A percentile compares a stretch with the other conserved stretches of the same genome.
phyloP scores from a whole-genome alignment of 2,888 invertebrate genomes.

The Pammene fasciana region DNA sequence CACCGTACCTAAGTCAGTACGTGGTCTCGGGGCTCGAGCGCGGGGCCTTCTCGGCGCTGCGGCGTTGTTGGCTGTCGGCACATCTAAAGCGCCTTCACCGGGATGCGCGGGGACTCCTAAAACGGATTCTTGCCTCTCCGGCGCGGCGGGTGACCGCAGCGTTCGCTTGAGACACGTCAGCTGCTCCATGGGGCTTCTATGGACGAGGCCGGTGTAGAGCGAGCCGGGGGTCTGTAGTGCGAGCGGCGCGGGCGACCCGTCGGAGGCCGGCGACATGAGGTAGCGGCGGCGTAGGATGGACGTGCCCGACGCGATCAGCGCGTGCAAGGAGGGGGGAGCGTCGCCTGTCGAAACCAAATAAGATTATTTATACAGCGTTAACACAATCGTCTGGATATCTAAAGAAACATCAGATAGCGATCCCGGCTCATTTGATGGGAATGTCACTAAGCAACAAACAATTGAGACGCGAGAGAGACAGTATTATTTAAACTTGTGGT shows the following conservation, averaged over 20 bases:
- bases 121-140: constrained; percentile 60
- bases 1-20: constrained; percentile 75
- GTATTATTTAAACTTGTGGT: too few relatives aligned
- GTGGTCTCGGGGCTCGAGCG: constrained; percentile 71
- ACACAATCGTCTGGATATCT: too few relatives aligned
- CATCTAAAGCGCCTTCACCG: constrained; percentile 82
- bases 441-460: too few relatives aligned
- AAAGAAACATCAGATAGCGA: too few relatives aligned
- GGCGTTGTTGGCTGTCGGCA: constrained; percentile 59
- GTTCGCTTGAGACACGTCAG: constrained; percentile 87
- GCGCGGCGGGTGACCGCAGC: constrained; percentile 71
- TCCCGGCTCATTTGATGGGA: too few relatives aligned
- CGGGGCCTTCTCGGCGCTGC: constrained; percentile 62
- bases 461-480: too few relatives aligned
- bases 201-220: constrained; percentile 85
- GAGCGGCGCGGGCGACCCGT: constrained; percentile 85
- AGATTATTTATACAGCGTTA: too few relatives aligned
- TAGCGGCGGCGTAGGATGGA: constrained; percentile 77
- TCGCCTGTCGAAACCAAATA: constrained; percentile 49
- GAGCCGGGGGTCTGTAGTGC: constrained; percentile 84
- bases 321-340: constrained; percentile 78
- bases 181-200: constrained; percentile 90
- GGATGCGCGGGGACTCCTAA: constrained; percentile 85
- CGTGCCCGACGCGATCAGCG: constrained; percentile 79
- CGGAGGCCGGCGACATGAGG: constrained; percentile 83